A percentile compares a stretch with the other conserved stretches of the same genome.
Conservation (phyloP, 1,140 invertebrate species). For the Formica selysi region DNA sequence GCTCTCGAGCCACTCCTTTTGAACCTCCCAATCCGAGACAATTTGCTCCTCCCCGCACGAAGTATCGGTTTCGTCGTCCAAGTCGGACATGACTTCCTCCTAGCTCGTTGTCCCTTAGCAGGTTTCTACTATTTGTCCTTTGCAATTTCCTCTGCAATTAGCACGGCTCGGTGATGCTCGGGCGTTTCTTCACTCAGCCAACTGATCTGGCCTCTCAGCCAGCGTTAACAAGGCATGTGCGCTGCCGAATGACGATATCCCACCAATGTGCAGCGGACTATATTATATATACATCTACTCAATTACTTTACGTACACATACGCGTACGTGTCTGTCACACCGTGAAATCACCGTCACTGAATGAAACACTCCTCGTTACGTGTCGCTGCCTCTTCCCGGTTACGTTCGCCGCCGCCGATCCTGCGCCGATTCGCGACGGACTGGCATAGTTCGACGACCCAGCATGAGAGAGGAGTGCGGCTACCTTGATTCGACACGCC, state of each 20-base stretch:
- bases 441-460: conserved; percentile 23
- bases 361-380: conserved; percentile 46
- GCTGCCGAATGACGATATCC: conserved; percentile 5
- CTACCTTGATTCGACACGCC: conserved; percentile 65
- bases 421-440: conserved; percentile 27
- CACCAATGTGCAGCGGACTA: background rate
- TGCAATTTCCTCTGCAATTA: background rate
- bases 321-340: background rate
- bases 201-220: conserved; percentile 5
- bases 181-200: background rate
- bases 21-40: conserved; percentile 87
- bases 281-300: background rate
- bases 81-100: conserved; percentile 86
- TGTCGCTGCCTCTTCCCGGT: conserved; percentile 53
- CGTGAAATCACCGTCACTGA: conserved; percentile 52
- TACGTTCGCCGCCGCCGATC: conserved; percentile 33
- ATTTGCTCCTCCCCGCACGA: conserved; percentile 79
- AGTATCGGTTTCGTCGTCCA: conserved; percentile 85
- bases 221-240: conserved; percentile 46
- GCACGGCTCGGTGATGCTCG: background rate
- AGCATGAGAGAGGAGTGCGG: background rate
- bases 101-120: background rate
- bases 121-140: background rate
- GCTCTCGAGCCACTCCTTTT: conserved; percentile 88
- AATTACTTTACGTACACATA: conserved; percentile 21